phyloP scores from a whole-genome alignment of 92 coral and sea anemone genomes.

The Actinernus sp. region DNA sequence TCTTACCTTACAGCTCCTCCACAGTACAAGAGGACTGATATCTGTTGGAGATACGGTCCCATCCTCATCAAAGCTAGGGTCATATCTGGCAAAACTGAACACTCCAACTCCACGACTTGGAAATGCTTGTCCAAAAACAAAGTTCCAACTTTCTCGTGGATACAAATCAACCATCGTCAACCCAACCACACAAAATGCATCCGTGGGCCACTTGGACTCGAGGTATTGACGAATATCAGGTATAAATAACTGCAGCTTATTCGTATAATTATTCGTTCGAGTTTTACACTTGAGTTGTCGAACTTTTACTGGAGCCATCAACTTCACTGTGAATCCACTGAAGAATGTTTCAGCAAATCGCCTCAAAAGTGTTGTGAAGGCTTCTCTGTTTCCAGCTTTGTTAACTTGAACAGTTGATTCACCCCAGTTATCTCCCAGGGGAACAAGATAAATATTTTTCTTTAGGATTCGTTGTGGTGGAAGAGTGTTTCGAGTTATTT shows the following conservation, averaged over 20 bases:
- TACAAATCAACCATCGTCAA: conserved; percentile 67
- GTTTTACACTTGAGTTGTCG: conserved; percentile 49
- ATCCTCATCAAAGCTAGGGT: conserved; percentile 51
- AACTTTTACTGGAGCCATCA: conserved; percentile 30
- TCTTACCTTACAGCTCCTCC: not conserved
- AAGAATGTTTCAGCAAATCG: conserved; percentile 57
- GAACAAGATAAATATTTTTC: conserved; percentile 55
- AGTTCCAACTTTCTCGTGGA: conserved; percentile 63
- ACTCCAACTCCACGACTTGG: conserved; percentile 52
- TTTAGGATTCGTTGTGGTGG: conserved; percentile 21
- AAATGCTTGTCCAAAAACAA: conserved; percentile 70
- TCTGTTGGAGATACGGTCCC: conserved; percentile 3
- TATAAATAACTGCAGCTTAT: conserved; percentile 45
- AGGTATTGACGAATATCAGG: conserved; percentile 56
- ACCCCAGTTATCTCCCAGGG: conserved; percentile 50
- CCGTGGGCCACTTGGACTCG: conserved; percentile 48
- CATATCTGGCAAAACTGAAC: conserved; percentile 72
- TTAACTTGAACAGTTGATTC: conserved; percentile 34
- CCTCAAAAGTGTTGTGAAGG: conserved; percentile 39
- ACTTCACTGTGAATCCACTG: conserved; percentile 33
- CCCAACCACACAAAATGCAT: conserved; percentile 65
- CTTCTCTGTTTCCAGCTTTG: conserved; percentile 19
- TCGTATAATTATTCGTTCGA: conserved; percentile 28
- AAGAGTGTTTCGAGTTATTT: conserved; percentile 8
- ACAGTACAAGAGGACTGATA: not conserved